Percentiles rank a stretch among this genome's conserved stretches.
Evolutionary conservation across 2,888 invertebrate genomes (phyloP).

Genomic region (Macrosiphum euphorbiae): DNA sequence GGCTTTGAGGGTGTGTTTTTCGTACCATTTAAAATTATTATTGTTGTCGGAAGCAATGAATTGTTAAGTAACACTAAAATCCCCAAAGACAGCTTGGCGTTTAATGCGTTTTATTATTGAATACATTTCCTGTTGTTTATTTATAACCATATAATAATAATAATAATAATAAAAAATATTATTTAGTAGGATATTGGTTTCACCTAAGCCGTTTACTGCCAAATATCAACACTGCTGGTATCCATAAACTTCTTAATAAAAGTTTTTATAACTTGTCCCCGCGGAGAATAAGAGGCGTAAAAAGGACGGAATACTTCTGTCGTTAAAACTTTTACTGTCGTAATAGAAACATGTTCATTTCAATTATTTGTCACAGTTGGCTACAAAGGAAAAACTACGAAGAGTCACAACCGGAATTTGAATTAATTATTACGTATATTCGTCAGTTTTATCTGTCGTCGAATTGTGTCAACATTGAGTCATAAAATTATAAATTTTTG

Average conservation of each 20-base stretch:
- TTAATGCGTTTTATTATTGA: constrained; percentile 22
- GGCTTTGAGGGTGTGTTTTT: not conserved
- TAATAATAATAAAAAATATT: constrained; percentile 8
- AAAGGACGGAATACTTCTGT: not conserved
- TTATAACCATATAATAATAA: constrained; percentile 2
- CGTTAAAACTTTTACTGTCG: constrained; percentile 42
- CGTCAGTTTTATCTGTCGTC: not conserved
- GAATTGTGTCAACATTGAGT: not conserved
- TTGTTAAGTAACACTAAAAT: constrained; percentile 3
- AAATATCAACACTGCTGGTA: not conserved
- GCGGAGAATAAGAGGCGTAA: not conserved
- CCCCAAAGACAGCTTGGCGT: constrained; percentile 12
- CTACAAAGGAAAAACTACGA: not conserved
- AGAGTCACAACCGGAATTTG: not conserved
- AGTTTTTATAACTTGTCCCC: constrained; percentile 40
- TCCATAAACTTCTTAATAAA: constrained; percentile 42
- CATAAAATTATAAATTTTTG: not conserved
- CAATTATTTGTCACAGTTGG: constrained; percentile 7
- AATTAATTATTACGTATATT: constrained; percentile 18
- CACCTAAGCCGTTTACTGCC: constrained; percentile 21
- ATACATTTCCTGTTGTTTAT: constrained; percentile 11
- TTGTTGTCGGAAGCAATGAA: constrained; percentile 11
- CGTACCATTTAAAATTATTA: not conserved
- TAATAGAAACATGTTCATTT: not conserved
- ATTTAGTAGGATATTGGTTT: constrained; percentile 20